Evolutionary conservation across 2,113 vertebrate genomes (phyloP).

Genomic region (Platysteira castanea): DNA sequence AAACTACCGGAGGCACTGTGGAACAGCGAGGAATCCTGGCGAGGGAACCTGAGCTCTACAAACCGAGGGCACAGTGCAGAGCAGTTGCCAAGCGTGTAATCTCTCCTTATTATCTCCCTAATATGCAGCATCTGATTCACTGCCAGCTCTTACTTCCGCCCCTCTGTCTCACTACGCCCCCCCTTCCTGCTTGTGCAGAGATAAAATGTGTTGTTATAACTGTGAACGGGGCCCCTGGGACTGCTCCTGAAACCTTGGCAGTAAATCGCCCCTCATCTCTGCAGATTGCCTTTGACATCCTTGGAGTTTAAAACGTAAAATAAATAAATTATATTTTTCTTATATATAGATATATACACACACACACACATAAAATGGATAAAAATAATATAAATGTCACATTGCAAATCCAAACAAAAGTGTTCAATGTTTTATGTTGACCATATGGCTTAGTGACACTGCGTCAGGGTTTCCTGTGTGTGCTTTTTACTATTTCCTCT

Average conservation of each 20-base stretch:
- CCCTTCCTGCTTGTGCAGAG: conserved; percentile 4
- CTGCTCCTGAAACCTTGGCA: conserved; percentile 1
- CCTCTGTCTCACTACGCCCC: background rate
- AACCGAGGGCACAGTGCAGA: background rate
- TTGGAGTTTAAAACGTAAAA: background rate
- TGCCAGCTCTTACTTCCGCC: conserved; percentile 36
- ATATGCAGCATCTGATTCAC: background rate
- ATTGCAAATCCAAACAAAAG: background rate
- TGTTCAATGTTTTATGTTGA: background rate
- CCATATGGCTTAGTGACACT: background rate
- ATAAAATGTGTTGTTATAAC: conserved; percentile 46
- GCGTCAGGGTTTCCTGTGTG: background rate
- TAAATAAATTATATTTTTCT: background rate
- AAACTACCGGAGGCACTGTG: background rate
- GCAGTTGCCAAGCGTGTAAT: background rate
- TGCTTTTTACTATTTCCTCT: conserved; percentile 10
- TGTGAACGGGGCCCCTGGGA: conserved; percentile 23
- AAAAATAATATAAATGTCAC: background rate
- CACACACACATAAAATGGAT: background rate
- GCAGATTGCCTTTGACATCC: background rate
- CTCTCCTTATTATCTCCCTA: conserved; percentile 44
- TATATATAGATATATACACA: no score
- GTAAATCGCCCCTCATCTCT: background rate
- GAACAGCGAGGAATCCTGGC: background rate
- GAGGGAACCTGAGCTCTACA: background rate